These are phyloP conservation scores for Bhutanitis thaidina DNA, from an alignment of 2,888 invertebrate genomes.

Conservation along the genomic window DNA sequence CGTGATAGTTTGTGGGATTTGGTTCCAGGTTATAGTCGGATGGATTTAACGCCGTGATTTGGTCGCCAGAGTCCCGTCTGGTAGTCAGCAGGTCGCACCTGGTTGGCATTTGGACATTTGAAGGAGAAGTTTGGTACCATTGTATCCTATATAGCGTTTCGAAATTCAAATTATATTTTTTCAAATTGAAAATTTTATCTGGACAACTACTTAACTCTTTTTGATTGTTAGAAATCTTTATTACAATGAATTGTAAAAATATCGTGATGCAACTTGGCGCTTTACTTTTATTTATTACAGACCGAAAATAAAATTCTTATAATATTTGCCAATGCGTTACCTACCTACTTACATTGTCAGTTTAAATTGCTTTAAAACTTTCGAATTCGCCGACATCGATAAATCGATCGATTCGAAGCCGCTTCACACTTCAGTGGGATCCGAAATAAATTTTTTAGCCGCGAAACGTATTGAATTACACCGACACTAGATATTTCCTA, in stretches of 20 bases:
- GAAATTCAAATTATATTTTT: no score
- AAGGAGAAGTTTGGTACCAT: no score
- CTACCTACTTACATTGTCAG: conserved; percentile 16
- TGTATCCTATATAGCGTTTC: no score
- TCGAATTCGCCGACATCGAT: conserved; percentile 19
- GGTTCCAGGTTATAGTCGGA: no score
- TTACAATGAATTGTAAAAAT: background rate
- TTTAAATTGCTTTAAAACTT: conserved; percentile 26
- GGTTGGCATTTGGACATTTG: no score
- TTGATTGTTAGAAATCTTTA: conserved; percentile 4
- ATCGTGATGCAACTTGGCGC: background rate
- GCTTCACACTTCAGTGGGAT: conserved; percentile 28
- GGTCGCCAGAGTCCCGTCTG: no score
- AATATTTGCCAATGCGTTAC: conserved; percentile 4
- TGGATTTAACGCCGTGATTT: no score
- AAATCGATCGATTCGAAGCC: conserved; percentile 21
- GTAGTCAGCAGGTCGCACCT: no score
- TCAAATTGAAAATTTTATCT: no score
- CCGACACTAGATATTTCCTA: no score
- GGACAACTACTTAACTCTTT: no score
- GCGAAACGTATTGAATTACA: background rate
- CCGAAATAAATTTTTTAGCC: conserved; percentile 23
- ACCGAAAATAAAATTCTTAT: conserved; percentile 8
- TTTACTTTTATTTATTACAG: conserved; percentile 9
- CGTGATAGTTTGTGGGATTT: no score